Conservation (phyloP, 2,113 vertebrate genomes). For the Dissostichus mawsoni region DNA sequence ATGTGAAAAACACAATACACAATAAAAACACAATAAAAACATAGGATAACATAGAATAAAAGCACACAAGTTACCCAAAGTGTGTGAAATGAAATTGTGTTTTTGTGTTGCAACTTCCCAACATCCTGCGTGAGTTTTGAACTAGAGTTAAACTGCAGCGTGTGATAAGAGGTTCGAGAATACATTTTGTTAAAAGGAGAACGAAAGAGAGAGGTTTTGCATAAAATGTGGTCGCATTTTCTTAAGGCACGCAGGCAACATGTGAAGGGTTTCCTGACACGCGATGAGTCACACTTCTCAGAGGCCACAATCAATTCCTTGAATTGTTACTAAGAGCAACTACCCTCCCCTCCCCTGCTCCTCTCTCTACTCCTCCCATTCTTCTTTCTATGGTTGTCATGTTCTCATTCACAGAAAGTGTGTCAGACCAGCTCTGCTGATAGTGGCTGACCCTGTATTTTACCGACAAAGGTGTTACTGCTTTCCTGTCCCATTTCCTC, state of each 20-base stretch:
- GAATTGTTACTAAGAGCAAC: constrained; percentile 72
- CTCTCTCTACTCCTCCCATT: constrained; percentile 25
- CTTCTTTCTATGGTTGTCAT: constrained; percentile 41
- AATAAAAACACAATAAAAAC: too few species aligned
- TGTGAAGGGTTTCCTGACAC: constrained; percentile 81
- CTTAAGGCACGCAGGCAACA: constrained; percentile 59
- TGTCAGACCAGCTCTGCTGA: constrained; percentile 37
- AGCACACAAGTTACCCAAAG: not conserved
- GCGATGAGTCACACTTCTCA: constrained; percentile 82
- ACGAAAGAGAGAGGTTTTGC: constrained; percentile 25
- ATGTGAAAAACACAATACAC: too few species aligned
- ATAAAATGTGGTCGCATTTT: constrained; percentile 43
- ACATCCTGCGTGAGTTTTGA: constrained; percentile 39
- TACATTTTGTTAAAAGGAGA: not conserved
- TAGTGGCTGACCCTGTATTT: not conserved
- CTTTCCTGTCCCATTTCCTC: not conserved
- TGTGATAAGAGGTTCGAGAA: constrained; percentile 24
- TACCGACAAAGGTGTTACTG: not conserved
- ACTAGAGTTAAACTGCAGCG: constrained; percentile 36
- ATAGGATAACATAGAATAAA: too few species aligned
- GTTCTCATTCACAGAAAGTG: constrained; percentile 47
- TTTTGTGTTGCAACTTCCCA: constrained; percentile 41
- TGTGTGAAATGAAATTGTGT: not conserved
- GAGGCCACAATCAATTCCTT: constrained; percentile 76
- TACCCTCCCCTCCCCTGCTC: constrained; percentile 4